A percentile compares a stretch with the other conserved stretches of the same genome.
phyloP scores from a whole-genome alignment of 2,888 invertebrate species.

The Ichneumon xanthorius region DNA sequence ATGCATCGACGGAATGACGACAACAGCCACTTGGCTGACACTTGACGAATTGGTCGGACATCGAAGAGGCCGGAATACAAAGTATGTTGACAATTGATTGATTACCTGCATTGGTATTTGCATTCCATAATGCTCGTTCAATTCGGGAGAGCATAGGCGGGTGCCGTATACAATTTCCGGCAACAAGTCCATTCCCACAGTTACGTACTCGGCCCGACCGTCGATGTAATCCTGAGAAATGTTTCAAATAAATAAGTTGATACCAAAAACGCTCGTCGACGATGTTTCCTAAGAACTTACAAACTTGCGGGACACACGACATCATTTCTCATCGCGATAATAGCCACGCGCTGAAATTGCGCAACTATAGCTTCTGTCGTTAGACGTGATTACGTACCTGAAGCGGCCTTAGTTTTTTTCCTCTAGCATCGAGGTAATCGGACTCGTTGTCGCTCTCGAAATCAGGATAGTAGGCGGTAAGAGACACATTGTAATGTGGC shows the following conservation, averaged over 20 bases:
- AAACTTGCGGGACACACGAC: background rate
- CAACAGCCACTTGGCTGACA: background rate
- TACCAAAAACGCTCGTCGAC: background rate
- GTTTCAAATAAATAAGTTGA: background rate
- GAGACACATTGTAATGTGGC: conserved; percentile 84
- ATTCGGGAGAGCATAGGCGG: conserved; percentile 85
- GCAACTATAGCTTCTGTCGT: conserved; percentile 1
- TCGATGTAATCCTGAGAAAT: conserved; percentile 85
- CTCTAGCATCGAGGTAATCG: conserved; percentile 84
- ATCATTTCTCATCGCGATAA: background rate
- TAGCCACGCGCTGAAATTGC: conserved; percentile 35
- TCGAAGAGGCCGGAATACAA: background rate
- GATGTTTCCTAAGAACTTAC: conserved; percentile 4
- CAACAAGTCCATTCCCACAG: conserved; percentile 85
- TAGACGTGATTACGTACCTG: conserved; percentile 82
- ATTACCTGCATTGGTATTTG: conserved; percentile 84
- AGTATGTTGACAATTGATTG: background rate
- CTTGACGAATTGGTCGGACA: background rate
- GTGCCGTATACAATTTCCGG: conserved; percentile 85
- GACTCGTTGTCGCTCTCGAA: conserved; percentile 83
- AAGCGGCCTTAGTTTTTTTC: conserved; percentile 84
- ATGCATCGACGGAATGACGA: background rate
- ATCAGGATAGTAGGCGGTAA: conserved; percentile 86
- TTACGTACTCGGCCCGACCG: conserved; percentile 85
- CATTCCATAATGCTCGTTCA: conserved; percentile 85